These are phyloP conservation scores for Hydrophis major DNA, from an alignment of 2,797 vertebrate species.

Conservation along the genomic window DNA sequence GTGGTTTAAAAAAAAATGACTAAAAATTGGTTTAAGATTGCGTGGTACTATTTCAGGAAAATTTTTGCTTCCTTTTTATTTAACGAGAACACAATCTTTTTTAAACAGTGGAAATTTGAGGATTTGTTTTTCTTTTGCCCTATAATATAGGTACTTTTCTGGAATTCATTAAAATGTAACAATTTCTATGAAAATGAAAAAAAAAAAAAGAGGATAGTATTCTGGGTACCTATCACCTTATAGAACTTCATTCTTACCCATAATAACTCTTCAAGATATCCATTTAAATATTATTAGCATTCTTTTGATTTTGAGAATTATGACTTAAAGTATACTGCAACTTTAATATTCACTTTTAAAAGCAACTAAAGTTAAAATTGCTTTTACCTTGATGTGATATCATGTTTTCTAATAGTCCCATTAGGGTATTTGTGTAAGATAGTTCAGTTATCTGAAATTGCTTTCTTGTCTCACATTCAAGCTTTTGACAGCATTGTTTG, in stretches of 20 bases:
- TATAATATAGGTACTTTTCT: conserved; percentile 8
- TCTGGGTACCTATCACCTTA: conserved; percentile 52
- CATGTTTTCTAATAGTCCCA: conserved; percentile 61
- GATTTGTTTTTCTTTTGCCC: neutral
- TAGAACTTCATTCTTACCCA: conserved; percentile 27
- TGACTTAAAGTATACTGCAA: conserved; percentile 36
- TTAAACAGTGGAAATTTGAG: neutral
- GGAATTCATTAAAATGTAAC: neutral
- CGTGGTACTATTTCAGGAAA: conserved; percentile 1
- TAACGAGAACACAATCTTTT: neutral
- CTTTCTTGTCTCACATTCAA: conserved; percentile 74
- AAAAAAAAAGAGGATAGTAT: neutral
- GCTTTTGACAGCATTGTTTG: conserved; percentile 77
- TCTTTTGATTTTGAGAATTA: conserved; percentile 7
- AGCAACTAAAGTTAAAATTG: conserved; percentile 68
- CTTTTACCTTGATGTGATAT: conserved; percentile 64
- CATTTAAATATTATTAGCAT: conserved; percentile 50
- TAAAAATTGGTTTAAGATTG: neutral
- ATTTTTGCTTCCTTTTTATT: neutral
- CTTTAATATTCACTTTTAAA: conserved; percentile 64
- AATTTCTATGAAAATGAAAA: neutral
- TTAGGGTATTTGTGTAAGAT: conserved; percentile 73
- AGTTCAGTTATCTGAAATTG: conserved; percentile 73
- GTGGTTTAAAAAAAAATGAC: neutral
- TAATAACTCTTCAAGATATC: conserved; percentile 55